Evolutionary conservation across 1,140 invertebrate species (phyloP).

Genomic region (Coelopa frigida): DNA sequence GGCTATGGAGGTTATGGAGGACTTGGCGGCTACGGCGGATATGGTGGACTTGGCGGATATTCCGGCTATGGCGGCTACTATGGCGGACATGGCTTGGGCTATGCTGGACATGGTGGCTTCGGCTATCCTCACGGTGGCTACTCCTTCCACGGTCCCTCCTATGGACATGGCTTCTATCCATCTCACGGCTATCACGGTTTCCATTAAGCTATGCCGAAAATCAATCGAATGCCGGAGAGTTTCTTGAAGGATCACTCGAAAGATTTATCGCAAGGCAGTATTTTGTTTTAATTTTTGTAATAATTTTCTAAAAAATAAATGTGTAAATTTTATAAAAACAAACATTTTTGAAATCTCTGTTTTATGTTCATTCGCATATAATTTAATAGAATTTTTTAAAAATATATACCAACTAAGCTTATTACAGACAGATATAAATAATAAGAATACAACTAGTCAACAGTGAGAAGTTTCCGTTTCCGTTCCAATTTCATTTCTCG

Average conservation of each 20-base stretch:
- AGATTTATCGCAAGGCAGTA: too few species aligned
- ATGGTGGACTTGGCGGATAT: too few species aligned
- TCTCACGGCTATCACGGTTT: slow-evolving; percentile 31
- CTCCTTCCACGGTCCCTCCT: slow-evolving; percentile 18
- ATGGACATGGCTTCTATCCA: slow-evolving; percentile 25
- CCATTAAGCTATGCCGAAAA: too few species aligned
- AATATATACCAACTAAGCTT: too few species aligned
- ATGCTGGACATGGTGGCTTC: slow-evolving; percentile 21
- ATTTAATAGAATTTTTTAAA: too few species aligned
- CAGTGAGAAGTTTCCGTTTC: slow-evolving; percentile 28
- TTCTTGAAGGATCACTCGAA: too few species aligned
- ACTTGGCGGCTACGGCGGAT: slow-evolving; percentile 18
- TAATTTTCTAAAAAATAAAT: not conserved
- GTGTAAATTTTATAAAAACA: not conserved
- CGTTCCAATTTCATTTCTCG: slow-evolving; percentile 48
- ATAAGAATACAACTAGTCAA: slow-evolving; percentile 3
- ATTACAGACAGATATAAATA: too few species aligned
- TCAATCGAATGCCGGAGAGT: too few species aligned
- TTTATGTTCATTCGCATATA: too few species aligned
- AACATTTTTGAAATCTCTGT: not conserved
- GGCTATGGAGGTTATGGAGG: too few species aligned
- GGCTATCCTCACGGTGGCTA: slow-evolving; percentile 17
- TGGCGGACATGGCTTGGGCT: slow-evolving; percentile 20
- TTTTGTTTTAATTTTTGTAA: not conserved
- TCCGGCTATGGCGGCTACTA: too few species aligned